Conservation (phyloP, 2,888 invertebrate genomes). For the Dryocosmus kuriphilus region DNA sequence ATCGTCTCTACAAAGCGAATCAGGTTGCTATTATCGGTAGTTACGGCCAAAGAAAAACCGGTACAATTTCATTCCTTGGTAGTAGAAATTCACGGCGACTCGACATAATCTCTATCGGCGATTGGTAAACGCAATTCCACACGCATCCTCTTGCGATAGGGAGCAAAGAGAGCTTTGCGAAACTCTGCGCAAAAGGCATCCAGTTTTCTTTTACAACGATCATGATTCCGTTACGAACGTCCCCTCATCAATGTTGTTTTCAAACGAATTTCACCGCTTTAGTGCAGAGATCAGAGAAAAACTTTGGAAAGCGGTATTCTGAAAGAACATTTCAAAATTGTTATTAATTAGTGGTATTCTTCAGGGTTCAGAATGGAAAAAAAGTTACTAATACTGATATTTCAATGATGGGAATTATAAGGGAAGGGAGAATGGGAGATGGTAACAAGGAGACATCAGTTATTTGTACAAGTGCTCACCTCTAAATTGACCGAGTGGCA, state of each 20-base stretch:
- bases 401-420: too few species aligned
- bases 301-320: not conserved
- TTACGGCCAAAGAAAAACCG: slow-evolving; percentile 19
- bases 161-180: slow-evolving; percentile 25
- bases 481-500: not conserved
- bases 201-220: slow-evolving; percentile 18
- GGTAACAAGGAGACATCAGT: too few species aligned
- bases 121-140: slow-evolving; percentile 39
- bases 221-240: slow-evolving; percentile 32
- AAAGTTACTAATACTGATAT: too few species aligned
- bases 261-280: slow-evolving; percentile 33
- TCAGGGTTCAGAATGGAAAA: too few species aligned
- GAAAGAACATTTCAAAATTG: not conserved
- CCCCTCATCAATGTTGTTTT: slow-evolving; percentile 5
- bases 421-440: too few species aligned
- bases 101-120: slow-evolving; percentile 33
- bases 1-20: slow-evolving; percentile 29
- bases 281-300: not conserved
- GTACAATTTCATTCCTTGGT: slow-evolving; percentile 23
- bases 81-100: slow-evolving; percentile 36
- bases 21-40: slow-evolving; percentile 37
- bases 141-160: slow-evolving; percentile 33
- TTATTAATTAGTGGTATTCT: too few species aligned
- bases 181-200: slow-evolving; percentile 32
- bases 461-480: not conserved